Evolutionary conservation across 2,888 invertebrate genomes (phyloP), one percentile per base, ranked within the genome.

Genomic region (Drosophila mulleri): DNA sequence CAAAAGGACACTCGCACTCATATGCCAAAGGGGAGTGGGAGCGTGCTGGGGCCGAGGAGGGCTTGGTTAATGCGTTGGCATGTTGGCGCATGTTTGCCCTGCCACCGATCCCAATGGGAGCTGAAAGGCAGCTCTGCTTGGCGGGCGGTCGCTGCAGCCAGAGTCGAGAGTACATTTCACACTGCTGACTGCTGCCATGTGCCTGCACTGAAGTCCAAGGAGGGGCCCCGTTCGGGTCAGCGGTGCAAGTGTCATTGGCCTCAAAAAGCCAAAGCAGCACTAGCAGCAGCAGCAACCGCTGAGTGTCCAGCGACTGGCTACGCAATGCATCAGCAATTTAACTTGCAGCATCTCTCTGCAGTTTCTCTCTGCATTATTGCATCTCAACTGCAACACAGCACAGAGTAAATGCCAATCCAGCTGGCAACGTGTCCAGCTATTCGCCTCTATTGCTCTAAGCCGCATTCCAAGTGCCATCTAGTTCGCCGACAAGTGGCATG

Each of bases 321-420:
- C 72, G 63, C 70, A 74, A 84, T 79, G 85, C 85, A 70, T 82
- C 85, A 85, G 82, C 82, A 85, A 58, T 84, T 82, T 82, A 68
- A 62, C 70, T 70, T 35, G 70, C 29, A 47, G 57, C 53, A 53
- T 48, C 57, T 60, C 48, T 39, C 39, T 6, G 14, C 35, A 12
- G 12, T 35, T 35, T 70, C 56, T 60, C 71, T 67, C 64, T 72
- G 68, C 52, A 69, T 47, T 58, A 57, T 54, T 66, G 58, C 69
- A 70, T 50, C 61, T 50, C 61, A 61, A 37, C 45, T 60, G 61
- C 56, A 61, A 23, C 53, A 65, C 44, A 45, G 32, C 26, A 48
- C 58, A 50, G 18, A 50, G 48, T 18, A 48, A 75, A 61, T 59
- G 63, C 62, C 66, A 66, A 66, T 72, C 44, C 58, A 50, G 53